phyloP scores from a whole-genome alignment of 2,113 vertebrate species.

The Proteles cristata region DNA sequence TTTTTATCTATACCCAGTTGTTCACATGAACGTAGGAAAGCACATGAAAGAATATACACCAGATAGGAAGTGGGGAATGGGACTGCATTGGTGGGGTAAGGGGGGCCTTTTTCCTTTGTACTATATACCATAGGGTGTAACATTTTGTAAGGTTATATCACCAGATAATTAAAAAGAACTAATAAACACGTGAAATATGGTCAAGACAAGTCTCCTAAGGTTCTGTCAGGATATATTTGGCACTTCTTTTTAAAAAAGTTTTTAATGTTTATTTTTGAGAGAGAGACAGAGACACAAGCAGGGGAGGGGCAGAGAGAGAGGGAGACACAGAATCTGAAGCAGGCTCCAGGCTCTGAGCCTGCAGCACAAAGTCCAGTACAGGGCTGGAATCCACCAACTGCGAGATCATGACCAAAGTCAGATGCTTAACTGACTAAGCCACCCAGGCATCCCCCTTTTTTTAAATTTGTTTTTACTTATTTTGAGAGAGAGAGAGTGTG shows the following conservation, averaged over 20 bases:
- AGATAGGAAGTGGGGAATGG: neutral
- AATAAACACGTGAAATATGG: neutral
- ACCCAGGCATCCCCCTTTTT: no score
- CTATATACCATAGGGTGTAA: no score
- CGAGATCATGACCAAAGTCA: no score
- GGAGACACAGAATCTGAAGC: no score
- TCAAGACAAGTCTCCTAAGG: neutral
- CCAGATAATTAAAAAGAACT: neutral
- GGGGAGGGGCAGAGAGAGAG: no score
- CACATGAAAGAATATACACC: neutral
- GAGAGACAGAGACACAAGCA: no score
- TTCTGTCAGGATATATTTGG: neutral
- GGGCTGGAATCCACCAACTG: no score
- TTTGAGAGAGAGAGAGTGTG: no score
- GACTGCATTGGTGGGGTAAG: neutral
- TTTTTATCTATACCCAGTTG: neutral
- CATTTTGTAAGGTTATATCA: neutral
- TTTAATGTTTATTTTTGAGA: no score
- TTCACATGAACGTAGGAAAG: neutral
- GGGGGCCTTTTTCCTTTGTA: neutral
- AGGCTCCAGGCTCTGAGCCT: no score
- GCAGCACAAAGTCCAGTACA: fast-evolving
- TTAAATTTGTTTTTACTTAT: no score
- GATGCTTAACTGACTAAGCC: no score
- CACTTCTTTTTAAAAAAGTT: neutral